Base-by-base conservation (phyloP, 2,113 vertebrate species). In the Aphyosemion australe region DNA sequence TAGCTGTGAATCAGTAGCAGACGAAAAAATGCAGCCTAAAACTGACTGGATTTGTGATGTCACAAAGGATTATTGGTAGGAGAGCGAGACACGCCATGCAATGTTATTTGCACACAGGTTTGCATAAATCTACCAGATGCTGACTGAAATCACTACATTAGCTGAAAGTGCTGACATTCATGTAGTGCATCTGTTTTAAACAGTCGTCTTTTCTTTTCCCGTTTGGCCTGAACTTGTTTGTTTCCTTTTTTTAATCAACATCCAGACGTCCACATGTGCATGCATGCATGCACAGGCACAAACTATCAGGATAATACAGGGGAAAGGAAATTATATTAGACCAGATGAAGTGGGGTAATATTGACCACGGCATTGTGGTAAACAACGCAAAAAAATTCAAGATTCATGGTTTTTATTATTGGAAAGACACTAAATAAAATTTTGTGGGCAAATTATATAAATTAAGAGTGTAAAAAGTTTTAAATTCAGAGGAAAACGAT, bases 1-100 rank as follows among this genome's bases (percentile, higher is more conserved):
- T n/a, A n/a, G n/a, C n/a, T n/a, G n/a, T n/a, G n/a, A n/a, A n/a
- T n/a, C n/a, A n/a, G n/a, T n/a, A n/a, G n/a, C n/a, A n/a, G n/a
- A n/a, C n/a, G n/a, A n/a, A n/a, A n/a, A n/a, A n/a, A n/a, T n/a
- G n/a, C n/a, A n/a, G n/a, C n/a, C n/a, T n/a, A n/a, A n/a, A n/a
- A n/a, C n/a, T n/a, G n/a, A n/a, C n/a, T n/a, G n/a, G n/a, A n/a
- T n/a, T n/a, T n/a, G n/a, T n/a, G n/a, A n/a, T n/a, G n/a, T n/a
- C n/a, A n/a, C n/a, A n/a, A n/a, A n/a, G n/a, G 97, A 86, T 83
- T 80, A 90, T 80, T 82, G 49, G 79, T 49, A 80, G 72, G 65
- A 84, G 72, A 83, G 80, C 59, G 18, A 75, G 49, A 78, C 81
- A 87, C 66, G 84, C 65, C 84, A 84, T 84, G 86, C 84, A 72